Conservation (phyloP, 2,113 vertebrate species). For the Picathartes gymnocephalus region DNA sequence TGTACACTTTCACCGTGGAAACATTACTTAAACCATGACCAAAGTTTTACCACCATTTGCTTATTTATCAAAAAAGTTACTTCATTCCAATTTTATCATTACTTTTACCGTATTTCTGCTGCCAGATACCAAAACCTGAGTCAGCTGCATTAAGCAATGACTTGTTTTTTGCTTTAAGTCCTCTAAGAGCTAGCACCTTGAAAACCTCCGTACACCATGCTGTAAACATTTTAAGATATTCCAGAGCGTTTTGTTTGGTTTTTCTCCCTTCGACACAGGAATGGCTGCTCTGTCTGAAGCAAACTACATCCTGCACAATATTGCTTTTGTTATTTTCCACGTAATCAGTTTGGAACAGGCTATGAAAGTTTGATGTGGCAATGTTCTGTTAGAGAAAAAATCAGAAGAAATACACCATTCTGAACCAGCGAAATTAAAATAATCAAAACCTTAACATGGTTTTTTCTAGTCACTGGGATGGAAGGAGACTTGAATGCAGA, state of each 20-base stretch:
- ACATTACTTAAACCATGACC: not conserved
- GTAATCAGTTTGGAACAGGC: slow-evolving; percentile 12
- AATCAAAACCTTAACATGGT: not conserved
- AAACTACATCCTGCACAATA: slow-evolving; percentile 18
- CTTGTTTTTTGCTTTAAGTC: not conserved
- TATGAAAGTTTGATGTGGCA: not conserved
- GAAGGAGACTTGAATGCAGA: slow-evolving; percentile 29
- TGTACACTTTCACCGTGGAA: not conserved
- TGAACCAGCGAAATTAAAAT: slow-evolving; percentile 32
- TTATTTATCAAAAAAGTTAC: not conserved
- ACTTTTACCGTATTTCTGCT: not conserved
- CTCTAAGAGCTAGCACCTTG: not conserved
- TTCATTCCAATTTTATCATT: not conserved
- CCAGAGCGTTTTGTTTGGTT: not conserved
- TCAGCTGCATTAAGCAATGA: not conserved
- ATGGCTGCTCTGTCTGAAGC: slow-evolving; percentile 18
- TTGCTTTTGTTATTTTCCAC: not conserved
- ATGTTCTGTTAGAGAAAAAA: slow-evolving; percentile 10
- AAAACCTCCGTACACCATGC: not conserved
- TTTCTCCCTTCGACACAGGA: not conserved
- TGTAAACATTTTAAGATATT: not conserved
- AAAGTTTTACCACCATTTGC: not conserved
- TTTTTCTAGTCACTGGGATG: slow-evolving; percentile 54
- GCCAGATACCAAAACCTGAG: not conserved
- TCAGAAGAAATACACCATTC: not conserved